Conservation (phyloP, 2,888 invertebrate genomes). For the Eristalis tenax region DNA sequence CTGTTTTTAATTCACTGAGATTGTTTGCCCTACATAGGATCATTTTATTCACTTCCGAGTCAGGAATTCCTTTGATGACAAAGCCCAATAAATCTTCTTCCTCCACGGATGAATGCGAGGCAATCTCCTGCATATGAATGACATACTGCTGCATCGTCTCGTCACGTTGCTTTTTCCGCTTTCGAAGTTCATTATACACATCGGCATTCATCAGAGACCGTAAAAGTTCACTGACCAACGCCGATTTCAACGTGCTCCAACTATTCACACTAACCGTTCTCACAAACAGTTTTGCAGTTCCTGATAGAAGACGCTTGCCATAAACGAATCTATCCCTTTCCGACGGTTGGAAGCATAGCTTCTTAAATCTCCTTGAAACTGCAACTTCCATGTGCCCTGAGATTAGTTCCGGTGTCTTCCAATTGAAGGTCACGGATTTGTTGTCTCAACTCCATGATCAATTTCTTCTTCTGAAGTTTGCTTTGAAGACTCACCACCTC, state of each 20-base stretch:
- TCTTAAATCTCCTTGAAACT: constrained; percentile 9
- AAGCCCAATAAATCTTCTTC: neutral
- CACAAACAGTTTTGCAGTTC: too few relatives aligned
- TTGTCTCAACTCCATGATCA: constrained; percentile 1
- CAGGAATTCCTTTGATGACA: neutral
- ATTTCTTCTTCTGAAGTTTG: neutral
- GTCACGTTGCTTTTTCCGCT: too few relatives aligned
- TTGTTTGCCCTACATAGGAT: neutral
- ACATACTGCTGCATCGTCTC: too few relatives aligned
- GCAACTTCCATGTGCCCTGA: neutral
- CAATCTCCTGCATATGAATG: neutral
- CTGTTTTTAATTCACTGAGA: neutral
- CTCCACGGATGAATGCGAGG: neutral
- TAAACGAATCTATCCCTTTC: neutral
- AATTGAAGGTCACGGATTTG: constrained; percentile 3
- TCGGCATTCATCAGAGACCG: too few relatives aligned
- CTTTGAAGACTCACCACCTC: neutral
- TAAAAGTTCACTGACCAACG: too few relatives aligned
- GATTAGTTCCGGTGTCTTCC: neutral
- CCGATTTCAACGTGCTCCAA: too few relatives aligned
- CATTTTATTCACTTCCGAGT: neutral
- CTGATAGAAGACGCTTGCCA: neutral
- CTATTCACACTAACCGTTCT: too few relatives aligned
- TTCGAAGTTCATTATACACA: too few relatives aligned
- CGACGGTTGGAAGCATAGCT: neutral